These are phyloP conservation scores for Arothron firmamentum DNA, from an alignment of 2,113 vertebrate species.

Conservation along the genomic window DNA sequence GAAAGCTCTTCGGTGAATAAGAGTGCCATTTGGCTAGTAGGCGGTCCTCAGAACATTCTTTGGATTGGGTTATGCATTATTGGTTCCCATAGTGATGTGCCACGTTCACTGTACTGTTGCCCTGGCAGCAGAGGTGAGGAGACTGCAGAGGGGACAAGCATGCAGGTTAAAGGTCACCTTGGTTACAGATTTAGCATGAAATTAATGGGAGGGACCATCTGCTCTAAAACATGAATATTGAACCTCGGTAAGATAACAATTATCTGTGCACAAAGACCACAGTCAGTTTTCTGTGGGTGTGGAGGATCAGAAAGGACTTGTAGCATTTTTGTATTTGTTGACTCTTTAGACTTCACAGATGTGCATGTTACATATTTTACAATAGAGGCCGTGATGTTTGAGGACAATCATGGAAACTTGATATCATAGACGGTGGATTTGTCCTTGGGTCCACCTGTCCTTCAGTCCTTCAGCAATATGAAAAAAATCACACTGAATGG, in stretches of 20 bases:
- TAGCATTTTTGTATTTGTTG: too few relatives aligned
- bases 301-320: too few relatives aligned
- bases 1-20: too few relatives aligned
- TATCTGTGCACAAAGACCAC: constrained; percentile 1
- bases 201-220: constrained; percentile 5
- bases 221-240: constrained; percentile 5
- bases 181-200: constrained; percentile 9
- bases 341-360: too few relatives aligned
- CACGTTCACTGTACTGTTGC: too few relatives aligned
- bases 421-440: constrained; percentile 28
- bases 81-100: too few relatives aligned
- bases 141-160: constrained; percentile 6
- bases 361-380: constrained; percentile 35
- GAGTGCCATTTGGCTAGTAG: too few relatives aligned
- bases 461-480: not conserved
- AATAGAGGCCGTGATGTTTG: constrained; percentile 55
- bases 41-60: too few relatives aligned
- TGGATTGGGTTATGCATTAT: too few relatives aligned
- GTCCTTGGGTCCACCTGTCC: constrained; percentile 8
- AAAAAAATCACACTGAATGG: not conserved
- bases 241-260: not conserved
- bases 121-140: constrained; percentile 20
- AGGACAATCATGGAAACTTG: constrained; percentile 41
- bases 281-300: too few relatives aligned
- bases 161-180: constrained; percentile 23